These are phyloP conservation scores for Lycaon pictus DNA, from an alignment of 2,113 vertebrate species.

Conservation along the genomic window DNA sequence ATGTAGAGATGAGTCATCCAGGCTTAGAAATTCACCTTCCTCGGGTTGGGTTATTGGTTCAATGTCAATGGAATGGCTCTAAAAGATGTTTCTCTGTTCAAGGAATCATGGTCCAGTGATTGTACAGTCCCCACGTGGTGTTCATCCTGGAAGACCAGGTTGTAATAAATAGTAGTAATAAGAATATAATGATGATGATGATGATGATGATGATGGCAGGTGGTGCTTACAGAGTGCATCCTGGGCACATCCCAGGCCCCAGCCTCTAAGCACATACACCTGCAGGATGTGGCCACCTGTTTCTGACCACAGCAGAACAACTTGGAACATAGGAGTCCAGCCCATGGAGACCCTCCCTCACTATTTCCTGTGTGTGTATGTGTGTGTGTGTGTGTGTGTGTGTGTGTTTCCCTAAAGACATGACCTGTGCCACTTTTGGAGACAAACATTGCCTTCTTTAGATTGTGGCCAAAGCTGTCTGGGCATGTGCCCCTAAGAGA, in stretches of 20 bases:
- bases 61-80: constrained; percentile 81
- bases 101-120: constrained; percentile 78
- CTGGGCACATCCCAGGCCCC: constrained; percentile 61
- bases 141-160: constrained; percentile 73
- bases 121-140: constrained; percentile 58
- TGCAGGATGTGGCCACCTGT: rapidly evolving
- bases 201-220: not conserved
- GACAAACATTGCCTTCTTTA: not conserved
- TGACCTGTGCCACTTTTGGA: not conserved
- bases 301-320: not conserved
- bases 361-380: not conserved
- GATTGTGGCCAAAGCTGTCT: no score
- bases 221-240: constrained; percentile 80
- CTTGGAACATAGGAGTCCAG: not conserved
- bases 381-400: no score
- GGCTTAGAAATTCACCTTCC: constrained; percentile 67
- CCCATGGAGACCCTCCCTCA: not conserved
- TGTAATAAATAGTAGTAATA: constrained; percentile 14
- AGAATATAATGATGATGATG: not conserved
- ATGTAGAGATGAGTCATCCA: constrained; percentile 1
- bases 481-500: not conserved
- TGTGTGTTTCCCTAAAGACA: not conserved
- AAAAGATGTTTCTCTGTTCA: constrained; percentile 78
- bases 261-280: constrained; percentile 64
- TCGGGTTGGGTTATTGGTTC: constrained; percentile 67